Conservation (phyloP, 2,113 vertebrate species). For the Percopsis transmontana region DNA sequence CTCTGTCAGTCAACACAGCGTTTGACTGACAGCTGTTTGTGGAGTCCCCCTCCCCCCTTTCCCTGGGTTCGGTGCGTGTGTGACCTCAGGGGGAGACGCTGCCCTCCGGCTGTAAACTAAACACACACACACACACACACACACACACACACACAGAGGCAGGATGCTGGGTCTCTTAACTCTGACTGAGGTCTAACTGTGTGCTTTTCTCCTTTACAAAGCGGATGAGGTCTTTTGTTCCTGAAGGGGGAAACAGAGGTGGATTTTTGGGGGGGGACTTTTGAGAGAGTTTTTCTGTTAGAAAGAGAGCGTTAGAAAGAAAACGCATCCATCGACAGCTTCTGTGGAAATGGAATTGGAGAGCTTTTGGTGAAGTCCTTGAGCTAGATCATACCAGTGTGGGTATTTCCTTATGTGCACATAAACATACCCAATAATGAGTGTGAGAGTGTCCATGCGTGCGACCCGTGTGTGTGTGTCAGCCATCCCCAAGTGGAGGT, state of each 20-base stretch:
- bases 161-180: background rate
- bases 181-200: background rate
- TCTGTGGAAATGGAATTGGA: too few species aligned
- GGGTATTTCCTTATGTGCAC: background rate
- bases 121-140: slow-evolving; percentile 29
- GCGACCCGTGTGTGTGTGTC: slow-evolving; percentile 1
- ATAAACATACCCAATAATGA: background rate
- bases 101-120: slow-evolving; percentile 28
- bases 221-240: too few species aligned
- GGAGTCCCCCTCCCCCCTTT: slow-evolving; percentile 33
- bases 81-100: slow-evolving; percentile 21
- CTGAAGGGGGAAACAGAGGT: too few species aligned
- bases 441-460: slow-evolving; percentile 8
- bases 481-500: slow-evolving; percentile 58
- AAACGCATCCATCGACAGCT: too few species aligned
- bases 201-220: background rate
- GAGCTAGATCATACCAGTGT: background rate
- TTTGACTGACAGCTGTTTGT: slow-evolving; percentile 51
- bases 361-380: too few species aligned
- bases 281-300: slow-evolving; percentile 3
- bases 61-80: slow-evolving; percentile 16
- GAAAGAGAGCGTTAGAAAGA: too few species aligned
- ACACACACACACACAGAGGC: background rate
- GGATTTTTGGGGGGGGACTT: too few species aligned
- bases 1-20: slow-evolving; percentile 42